Evolutionary conservation across 2,797 vertebrate species (phyloP).

Genomic region (Picus viridis): DNA sequence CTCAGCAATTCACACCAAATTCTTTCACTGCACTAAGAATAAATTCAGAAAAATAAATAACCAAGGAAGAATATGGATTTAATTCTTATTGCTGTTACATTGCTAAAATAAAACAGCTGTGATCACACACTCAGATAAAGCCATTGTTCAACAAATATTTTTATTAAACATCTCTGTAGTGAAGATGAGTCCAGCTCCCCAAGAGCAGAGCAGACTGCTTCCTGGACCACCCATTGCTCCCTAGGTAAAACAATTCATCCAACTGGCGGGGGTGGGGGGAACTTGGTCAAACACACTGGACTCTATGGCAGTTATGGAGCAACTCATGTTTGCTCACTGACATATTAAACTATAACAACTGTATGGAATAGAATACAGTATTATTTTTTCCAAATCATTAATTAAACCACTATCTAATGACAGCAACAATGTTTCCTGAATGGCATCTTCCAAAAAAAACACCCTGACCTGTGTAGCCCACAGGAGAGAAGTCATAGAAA

Average conservation of each 20-base stretch:
- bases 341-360: not conserved
- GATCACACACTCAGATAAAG: conserved; percentile 78
- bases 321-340: not conserved
- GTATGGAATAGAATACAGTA: not conserved
- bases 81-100: conserved; percentile 73
- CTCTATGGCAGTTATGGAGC: not conserved
- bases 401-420: not conserved
- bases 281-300: conserved; percentile 3
- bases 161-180: conserved; percentile 69
- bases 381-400: not conserved
- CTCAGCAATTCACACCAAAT: conserved; percentile 72
- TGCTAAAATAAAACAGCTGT: conserved; percentile 83
- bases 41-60: conserved; percentile 80
- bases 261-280: not conserved
- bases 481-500: not conserved
- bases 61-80: conserved; percentile 78
- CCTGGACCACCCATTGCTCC: conserved; percentile 75
- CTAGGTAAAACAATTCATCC: conserved; percentile 37
- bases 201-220: conserved; percentile 48
- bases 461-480: not conserved
- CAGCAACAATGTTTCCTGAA: not conserved
- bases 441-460: not conserved
- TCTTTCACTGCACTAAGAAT: conserved; percentile 72
- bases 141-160: conserved; percentile 78
- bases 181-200: conserved; percentile 73